phyloP scores from a whole-genome alignment of 2,797 vertebrate species.

The Pseudocheirus occidentalis region DNA sequence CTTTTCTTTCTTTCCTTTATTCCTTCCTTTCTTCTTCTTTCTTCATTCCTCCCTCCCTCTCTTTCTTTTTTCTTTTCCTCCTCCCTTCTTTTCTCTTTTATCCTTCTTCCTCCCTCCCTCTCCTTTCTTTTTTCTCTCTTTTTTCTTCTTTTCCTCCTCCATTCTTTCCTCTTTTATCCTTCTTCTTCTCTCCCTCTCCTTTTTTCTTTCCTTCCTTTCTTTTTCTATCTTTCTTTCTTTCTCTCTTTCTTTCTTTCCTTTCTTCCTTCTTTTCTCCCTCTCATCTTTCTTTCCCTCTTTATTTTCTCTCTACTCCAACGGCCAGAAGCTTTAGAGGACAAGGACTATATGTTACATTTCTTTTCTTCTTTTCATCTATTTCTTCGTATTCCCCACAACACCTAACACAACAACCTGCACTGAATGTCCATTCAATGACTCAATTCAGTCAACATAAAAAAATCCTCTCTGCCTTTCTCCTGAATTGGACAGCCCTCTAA shows the following conservation, averaged over 20 bases:
- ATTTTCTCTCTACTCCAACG: not conserved
- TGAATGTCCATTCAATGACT: not conserved
- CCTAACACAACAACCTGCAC: not conserved
- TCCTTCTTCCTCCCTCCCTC: no score
- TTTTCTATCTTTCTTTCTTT: no score
- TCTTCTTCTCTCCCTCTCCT: not conserved
- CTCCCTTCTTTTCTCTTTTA: no score
- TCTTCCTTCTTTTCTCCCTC: no score
- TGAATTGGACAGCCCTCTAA: not conserved
- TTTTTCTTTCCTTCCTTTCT: accelerated
- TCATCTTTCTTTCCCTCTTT: not conserved
- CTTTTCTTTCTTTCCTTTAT: no score
- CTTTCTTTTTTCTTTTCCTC: no score
- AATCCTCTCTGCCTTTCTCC: not conserved
- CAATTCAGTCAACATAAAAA: not conserved
- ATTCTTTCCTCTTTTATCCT: no score
- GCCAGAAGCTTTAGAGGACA: not conserved
- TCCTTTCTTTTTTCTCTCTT: no score
- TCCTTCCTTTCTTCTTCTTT: no score
- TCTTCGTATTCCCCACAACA: not conserved
- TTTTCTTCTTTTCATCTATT: not conserved
- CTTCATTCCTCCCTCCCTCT: no score
- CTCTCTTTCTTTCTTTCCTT: no score
- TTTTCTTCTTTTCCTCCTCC: no score
- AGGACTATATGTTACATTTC: not conserved